phyloP scores from a whole-genome alignment of 2,797 vertebrate species.

The Anniella stebbinsi region DNA sequence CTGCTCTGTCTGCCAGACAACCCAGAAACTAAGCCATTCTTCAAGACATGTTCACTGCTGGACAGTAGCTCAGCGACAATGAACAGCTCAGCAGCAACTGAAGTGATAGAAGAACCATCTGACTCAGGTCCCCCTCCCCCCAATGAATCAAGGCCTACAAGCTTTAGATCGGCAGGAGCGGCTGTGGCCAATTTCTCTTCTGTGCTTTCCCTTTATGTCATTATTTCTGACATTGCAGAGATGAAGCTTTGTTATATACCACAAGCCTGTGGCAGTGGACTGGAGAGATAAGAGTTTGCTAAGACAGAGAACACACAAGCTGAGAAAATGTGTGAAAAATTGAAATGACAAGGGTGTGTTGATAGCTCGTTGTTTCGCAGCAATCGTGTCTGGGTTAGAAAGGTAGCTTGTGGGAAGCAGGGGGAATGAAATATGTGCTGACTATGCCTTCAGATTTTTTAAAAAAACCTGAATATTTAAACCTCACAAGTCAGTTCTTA shows the following conservation, averaged over 20 bases:
- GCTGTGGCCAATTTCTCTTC: conserved; percentile 61
- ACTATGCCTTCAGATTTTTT: conserved; percentile 36
- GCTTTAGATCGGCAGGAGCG: conserved; percentile 43
- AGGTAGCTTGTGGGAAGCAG: conserved; percentile 46
- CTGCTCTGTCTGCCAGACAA: conserved; percentile 27
- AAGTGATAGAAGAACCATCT: conserved; percentile 50
- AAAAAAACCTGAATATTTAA: conserved; percentile 45
- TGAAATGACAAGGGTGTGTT: conserved; percentile 65
- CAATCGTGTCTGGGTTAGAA: conserved; percentile 46
- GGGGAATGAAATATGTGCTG: conserved; percentile 59
- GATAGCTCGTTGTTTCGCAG: conserved; percentile 66
- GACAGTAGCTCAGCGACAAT: conserved; percentile 5
- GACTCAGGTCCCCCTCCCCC: conserved; percentile 32
- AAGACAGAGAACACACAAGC: conserved; percentile 56
- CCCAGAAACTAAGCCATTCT: conserved; percentile 12
- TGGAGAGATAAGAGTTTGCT: conserved; percentile 64
- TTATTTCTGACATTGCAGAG: conserved; percentile 72
- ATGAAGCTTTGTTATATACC: conserved; percentile 63
- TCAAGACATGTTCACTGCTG: conserved; percentile 26
- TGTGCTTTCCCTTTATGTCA: conserved; percentile 61
- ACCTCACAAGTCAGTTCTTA: conserved; percentile 40
- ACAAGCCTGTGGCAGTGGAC: conserved; percentile 58
- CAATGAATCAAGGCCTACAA: conserved; percentile 51
- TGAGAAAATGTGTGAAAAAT: conserved; percentile 73
- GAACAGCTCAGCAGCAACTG: conserved; percentile 38